A percentile compares a stretch with the other conserved stretches of the same genome.
Conservation (phyloP, 53 echinoderm and acorn worm species). For the Echinometra lucunter region DNA sequence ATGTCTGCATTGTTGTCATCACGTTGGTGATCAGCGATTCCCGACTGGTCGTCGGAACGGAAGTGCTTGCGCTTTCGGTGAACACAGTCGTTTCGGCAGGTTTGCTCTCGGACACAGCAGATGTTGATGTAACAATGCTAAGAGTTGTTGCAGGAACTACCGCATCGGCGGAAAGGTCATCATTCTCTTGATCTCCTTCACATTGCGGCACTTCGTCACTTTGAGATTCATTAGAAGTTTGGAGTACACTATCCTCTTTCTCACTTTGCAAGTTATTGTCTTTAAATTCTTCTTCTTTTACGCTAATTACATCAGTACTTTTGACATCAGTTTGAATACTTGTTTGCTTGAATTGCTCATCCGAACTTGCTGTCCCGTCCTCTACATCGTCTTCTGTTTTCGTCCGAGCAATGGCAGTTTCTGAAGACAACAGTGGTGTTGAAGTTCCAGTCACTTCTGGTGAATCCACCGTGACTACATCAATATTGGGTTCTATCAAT, state of each 20-base stretch:
- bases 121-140: not conserved
- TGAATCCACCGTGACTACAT: slow-evolving; percentile 63
- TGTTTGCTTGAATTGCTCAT: slow-evolving; percentile 32
- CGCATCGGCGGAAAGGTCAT: not conserved
- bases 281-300: slow-evolving; percentile 35
- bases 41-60: slow-evolving; percentile 68
- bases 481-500: slow-evolving; percentile 57
- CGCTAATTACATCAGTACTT: not conserved
- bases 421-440: slow-evolving; percentile 4
- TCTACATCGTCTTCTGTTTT: not conserved
- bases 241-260: not conserved
- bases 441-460: slow-evolving; percentile 1
- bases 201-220: not conserved
- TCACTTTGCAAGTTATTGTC: slow-evolving; percentile 15
- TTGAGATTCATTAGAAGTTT: slow-evolving; percentile 14
- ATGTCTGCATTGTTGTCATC: slow-evolving; percentile 87
- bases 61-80: not conserved
- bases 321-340: slow-evolving; percentile 48
- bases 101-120: not conserved
- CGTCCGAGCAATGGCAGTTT: slow-evolving; percentile 22
- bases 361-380: not conserved
- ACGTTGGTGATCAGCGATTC: slow-evolving; percentile 89
- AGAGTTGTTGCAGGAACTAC: too few relatives aligned
- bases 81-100: not conserved
- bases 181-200: not conserved